Base-by-base conservation (phyloP, 2,113 vertebrate species). In the Anseranas semipalmata region DNA sequence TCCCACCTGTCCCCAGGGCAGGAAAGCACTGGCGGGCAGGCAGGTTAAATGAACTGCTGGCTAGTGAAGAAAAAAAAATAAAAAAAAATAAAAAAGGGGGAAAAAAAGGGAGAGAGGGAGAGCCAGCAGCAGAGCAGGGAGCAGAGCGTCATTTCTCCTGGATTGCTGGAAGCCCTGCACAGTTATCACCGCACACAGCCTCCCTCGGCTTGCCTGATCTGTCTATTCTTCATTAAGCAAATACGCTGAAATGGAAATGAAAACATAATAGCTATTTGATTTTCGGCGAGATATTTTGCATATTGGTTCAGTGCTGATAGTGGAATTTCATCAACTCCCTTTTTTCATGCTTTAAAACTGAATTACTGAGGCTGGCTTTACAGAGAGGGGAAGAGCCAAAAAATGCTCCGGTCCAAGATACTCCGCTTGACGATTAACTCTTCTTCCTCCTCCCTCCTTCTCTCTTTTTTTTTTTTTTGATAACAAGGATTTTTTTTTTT, bases 181-280 rank as follows among this genome's bases (percentile, higher is more conserved):
- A 98, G 99, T 99, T 99, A 99, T 99, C 99, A 98, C 97, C 97
- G 97, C 96, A 97, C 98, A 98, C 99, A 99, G 99, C 98, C 98
- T 98, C 98, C 99, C 98, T 98, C 97, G 93, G 98, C 98, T 98
- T 98, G 98, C 98, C 98, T 99, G 98, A 99, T 99, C 99, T 98
- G 98, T 99, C 99, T 99, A 99, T 99, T 99, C 99, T 99, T 99
- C 99, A 99, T 99, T 99, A 99, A 99, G 99, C 99, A 98, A 99
- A 99, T 99, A 99, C 98, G 99, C 99, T 97, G 98, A 98, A 98
- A 99, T 99, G 99, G 99, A 99, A 99, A 99, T 99, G 99, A 99
- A 99, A 99, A 99, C 99, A 99, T 99, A 99, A 99, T 99, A 99
- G 99, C 99, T 99, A 99, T 99, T 99, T 99, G 99, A 99, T 99